These are phyloP conservation scores for Miopithecus talapoin DNA, from an alignment of 2,797 vertebrate species.

Conservation along the genomic window DNA sequence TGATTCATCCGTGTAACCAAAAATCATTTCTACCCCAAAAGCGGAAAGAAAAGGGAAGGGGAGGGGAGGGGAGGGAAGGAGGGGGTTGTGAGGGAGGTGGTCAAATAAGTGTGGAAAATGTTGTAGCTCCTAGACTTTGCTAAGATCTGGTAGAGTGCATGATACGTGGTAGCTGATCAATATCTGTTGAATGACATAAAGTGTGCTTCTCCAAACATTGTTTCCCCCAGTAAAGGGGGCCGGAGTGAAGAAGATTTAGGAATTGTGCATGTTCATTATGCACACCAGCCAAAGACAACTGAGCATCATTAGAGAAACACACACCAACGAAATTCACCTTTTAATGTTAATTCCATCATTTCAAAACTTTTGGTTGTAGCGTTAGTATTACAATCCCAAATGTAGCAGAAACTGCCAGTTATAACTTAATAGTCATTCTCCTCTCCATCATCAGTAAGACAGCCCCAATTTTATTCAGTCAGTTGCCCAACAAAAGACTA, in stretches of 20 bases:
- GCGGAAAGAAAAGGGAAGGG: too few relatives aligned
- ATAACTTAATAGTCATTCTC: not conserved
- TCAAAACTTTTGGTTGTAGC: not conserved
- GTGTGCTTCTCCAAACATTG: not conserved
- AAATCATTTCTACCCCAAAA: too few relatives aligned
- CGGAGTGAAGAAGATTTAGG: not conserved
- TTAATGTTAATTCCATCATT: not conserved
- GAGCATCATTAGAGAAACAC: not conserved
- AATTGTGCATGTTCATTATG: not conserved
- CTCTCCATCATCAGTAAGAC: not conserved
- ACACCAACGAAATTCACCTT: not conserved
- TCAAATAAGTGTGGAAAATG: not conserved
- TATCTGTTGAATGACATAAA: not conserved
- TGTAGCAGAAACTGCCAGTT: not conserved
- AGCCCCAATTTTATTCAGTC: not conserved
- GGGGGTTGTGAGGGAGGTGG: too few relatives aligned
- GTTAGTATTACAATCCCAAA: not conserved
- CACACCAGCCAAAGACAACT: not conserved
- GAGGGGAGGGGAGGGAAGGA: rapidly evolving
- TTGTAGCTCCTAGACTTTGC: not conserved
- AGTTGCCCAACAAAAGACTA: not conserved
- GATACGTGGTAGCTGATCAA: not conserved
- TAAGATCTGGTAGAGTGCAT: not conserved
- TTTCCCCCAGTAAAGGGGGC: not conserved
- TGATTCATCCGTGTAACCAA: too few relatives aligned